Evolutionary conservation across 2,888 invertebrate genomes (phyloP), one percentile per base, ranked within the genome.

Genomic region (Acutogordius australiensis): DNA sequence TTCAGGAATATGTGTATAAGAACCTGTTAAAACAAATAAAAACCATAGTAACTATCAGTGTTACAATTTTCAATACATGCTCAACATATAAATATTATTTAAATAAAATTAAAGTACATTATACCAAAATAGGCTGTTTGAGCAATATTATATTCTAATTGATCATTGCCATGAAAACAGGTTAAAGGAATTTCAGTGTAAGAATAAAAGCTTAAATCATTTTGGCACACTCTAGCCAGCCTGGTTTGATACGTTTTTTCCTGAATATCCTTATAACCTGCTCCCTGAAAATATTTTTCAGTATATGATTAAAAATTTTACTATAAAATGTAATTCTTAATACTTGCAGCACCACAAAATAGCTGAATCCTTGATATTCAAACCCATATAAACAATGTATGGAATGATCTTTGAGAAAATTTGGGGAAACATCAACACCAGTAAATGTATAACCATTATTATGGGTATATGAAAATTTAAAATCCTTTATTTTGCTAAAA

Each of bases 161-260:
- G 28, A 23, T 57, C 58, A 29, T 27, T 27, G 58, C 18, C 8
- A 13, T 29, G 4, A 26, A 57, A 57, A 29, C 58, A 57, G 8
- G 58, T 57, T 8, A 57, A 28, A 18, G 58, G 58, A 18, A 30
- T 26, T 57, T 57, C 58, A 8, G 58, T 57, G 58, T 57, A 57
- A 13, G 58, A 57, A 57, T 28, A 57, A 29, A 29, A 57, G 26
- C 30, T 28, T 29, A 57, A 29, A 29, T 57, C 58, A 4, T 28
- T 18, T 29, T 57, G 28, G 29, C 58, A 57, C 23, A 57, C 30
- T 8, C 58, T 27, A 2, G 23, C 58, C 29, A 57, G 8, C 29
- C 58, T 4, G 29, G 58, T 29, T 28, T 57, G 58, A 29, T 18
- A 57, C 29, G 58, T 18, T 57, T 30, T 57, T 8, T 29, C 51